Evolutionary conservation across 1,140 invertebrate genomes (phyloP), one percentile per base, ranked within the genome.

Genomic region (Hermatobates lingyangjiaoensis): DNA sequence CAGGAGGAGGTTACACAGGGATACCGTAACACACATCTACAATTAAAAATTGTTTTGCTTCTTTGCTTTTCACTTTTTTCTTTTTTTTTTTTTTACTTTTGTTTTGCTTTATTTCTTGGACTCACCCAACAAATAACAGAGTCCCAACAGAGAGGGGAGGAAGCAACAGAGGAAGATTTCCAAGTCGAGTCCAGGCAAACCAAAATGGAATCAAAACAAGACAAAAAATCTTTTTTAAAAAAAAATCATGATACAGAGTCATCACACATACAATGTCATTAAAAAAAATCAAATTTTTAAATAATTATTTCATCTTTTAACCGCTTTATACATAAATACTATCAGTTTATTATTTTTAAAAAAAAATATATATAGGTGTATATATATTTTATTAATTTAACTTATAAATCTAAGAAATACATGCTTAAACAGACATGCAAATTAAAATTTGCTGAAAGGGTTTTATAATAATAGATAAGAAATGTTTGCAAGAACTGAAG

Each of bases 171-270:
- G 28, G 53, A 27, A 28, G 51, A 54, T 50, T 48, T 46, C 48
- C 47, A 54, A n/a, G n/a, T 24, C 48, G 46, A 21, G 40, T 54
- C 53, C 53, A 38, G 15, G 53, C 46, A 54, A 54, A 54, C 50
- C 40, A 45, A 54, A 54, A 54, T 54, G 53, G 50, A 54, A 54
- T 50, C 50, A 24, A 50, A 38, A 50, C 45, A 50, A 54, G 46
- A 54, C 48, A 54, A 25, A 54, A 18, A 50, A 44, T 27, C 14
- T 27, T 42, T 26, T 52, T 45, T 45, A 52, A 53, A 48, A 53
- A n/a, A 26, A 27, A 46, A 24, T 46, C 23, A 46, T n/a, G 26
- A 34, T 34, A 34, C 30, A 18, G 18, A 46, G n/a, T n/a, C n/a
- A n/a, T n/a, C n/a, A n/a, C n/a, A n/a, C n/a, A 24, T 24, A 27